A percentile compares a stretch with the other conserved stretches of the same genome.
phyloP scores from a whole-genome alignment of 2,888 invertebrate genomes.

The Vannuccia rotundouncinata region DNA sequence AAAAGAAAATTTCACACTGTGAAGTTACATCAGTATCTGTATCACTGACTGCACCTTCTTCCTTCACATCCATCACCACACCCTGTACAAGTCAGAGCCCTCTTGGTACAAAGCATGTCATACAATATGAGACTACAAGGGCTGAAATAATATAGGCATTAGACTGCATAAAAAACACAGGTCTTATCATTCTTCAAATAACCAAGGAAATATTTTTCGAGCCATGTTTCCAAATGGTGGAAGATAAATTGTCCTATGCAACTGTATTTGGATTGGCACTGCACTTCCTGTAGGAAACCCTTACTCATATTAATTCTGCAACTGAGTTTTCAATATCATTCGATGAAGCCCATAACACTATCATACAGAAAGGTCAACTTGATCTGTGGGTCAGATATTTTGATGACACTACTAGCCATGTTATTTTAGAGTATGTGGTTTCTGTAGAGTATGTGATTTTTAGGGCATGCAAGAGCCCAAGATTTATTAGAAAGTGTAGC shows the following conservation, averaged over 20 bases:
- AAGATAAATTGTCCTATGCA: conserved; percentile 4
- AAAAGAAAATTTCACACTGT: no score
- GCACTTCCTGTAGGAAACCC: background rate
- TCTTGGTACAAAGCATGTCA: no score
- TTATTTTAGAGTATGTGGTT: background rate
- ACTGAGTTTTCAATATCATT: background rate
- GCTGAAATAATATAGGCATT: background rate
- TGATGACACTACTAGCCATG: background rate
- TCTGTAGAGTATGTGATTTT: conserved; percentile 3
- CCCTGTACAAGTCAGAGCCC: no score
- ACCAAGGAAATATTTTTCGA: background rate
- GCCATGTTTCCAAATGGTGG: background rate
- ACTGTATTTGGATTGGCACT: background rate
- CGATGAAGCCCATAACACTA: background rate
- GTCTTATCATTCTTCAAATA: background rate
- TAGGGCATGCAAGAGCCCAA: background rate
- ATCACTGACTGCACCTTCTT: no score
- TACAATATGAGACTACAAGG: background rate
- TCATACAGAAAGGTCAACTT: background rate
- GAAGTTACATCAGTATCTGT: no score
- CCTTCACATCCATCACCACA: no score
- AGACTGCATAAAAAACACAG: background rate
- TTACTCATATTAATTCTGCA: background rate
- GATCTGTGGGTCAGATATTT: background rate
- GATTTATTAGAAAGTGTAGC: background rate